Evolutionary conservation across 2,888 invertebrate genomes (phyloP).

Genomic region (Bellardia bayeri): DNA sequence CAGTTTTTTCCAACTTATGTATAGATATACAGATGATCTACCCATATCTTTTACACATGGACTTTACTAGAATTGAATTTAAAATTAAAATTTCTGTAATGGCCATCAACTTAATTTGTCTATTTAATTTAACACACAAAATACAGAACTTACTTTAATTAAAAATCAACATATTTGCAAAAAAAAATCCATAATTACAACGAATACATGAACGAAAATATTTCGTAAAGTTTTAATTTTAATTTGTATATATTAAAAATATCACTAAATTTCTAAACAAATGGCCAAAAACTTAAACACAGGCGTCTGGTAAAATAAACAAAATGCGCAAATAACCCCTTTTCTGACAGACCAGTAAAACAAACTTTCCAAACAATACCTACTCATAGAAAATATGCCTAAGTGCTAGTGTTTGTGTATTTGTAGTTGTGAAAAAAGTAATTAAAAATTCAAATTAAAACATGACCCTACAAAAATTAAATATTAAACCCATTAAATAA

Average conservation of each 20-base stretch:
- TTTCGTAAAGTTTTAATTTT: neutral
- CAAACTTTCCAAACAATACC: neutral
- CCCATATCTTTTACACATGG: too few relatives aligned
- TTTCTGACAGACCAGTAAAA: neutral
- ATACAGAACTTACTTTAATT: neutral
- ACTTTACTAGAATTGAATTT: neutral
- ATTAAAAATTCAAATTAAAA: slow-evolving; percentile 57
- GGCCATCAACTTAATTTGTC: slow-evolving; percentile 15
- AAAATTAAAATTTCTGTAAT: neutral
- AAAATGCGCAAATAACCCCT: neutral
- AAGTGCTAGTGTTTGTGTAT: neutral
- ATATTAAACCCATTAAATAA: slow-evolving; percentile 35
- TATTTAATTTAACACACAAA: slow-evolving; percentile 17
- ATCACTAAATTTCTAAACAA: slow-evolving; percentile 12
- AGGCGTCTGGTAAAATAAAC: neutral
- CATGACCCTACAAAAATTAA: slow-evolving; percentile 44
- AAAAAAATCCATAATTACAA: slow-evolving; percentile 23
- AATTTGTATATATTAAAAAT: slow-evolving; percentile 43
- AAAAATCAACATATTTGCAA: slow-evolving; percentile 11
- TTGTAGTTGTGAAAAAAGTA: slow-evolving; percentile 1
- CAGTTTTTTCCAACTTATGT: too few relatives aligned
- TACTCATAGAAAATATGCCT: too few relatives aligned
- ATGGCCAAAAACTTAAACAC: neutral
- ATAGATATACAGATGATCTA: too few relatives aligned
- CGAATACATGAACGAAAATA: neutral